These are phyloP conservation scores for Hypselothyrea guttata DNA, from an alignment of 2,888 invertebrate genomes.

Conservation along the genomic window DNA sequence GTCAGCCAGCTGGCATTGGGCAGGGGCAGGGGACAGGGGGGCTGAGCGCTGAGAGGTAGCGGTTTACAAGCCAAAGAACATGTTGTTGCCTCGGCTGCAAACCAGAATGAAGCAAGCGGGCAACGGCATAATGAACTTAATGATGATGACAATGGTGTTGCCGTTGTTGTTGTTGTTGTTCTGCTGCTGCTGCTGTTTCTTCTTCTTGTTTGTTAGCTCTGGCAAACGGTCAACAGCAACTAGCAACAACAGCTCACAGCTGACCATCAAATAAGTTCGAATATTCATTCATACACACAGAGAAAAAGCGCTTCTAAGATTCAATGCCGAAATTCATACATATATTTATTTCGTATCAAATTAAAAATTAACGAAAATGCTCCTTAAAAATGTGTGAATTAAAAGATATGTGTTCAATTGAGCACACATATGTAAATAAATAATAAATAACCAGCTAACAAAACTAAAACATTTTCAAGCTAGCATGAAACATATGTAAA, in stretches of 20 bases:
- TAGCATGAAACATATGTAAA: too few relatives aligned
- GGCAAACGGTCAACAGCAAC: background rate
- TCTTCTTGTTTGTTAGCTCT: too few relatives aligned
- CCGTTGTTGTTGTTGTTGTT: slow-evolving; percentile 2
- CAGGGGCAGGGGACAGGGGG: slow-evolving; percentile 4
- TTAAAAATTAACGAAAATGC: too few relatives aligned
- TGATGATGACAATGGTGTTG: slow-evolving; percentile 45
- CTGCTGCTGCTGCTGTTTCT: slow-evolving; percentile 6
- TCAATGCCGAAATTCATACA: too few relatives aligned
- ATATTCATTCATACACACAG: slow-evolving; percentile 37
- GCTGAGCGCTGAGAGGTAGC: slow-evolving; percentile 17
- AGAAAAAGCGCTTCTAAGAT: too few relatives aligned
- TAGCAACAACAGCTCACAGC: slow-evolving; percentile 26
- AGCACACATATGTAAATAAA: too few relatives aligned
- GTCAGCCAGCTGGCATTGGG: background rate
- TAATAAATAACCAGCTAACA: too few relatives aligned
- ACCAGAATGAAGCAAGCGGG: slow-evolving; percentile 47
- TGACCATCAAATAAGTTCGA: slow-evolving; percentile 45
- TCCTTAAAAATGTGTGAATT: too few relatives aligned
- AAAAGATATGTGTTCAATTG: too few relatives aligned
- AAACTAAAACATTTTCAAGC: too few relatives aligned
- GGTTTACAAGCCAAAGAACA: slow-evolving; percentile 51
- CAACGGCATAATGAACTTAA: slow-evolving; percentile 51
- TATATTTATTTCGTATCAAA: too few relatives aligned
- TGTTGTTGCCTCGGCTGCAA: slow-evolving; percentile 49